A percentile compares a stretch with the other conserved stretches of the same genome.
Conservation (phyloP, 2,797 vertebrate species). For the Sciaenops ocellatus region DNA sequence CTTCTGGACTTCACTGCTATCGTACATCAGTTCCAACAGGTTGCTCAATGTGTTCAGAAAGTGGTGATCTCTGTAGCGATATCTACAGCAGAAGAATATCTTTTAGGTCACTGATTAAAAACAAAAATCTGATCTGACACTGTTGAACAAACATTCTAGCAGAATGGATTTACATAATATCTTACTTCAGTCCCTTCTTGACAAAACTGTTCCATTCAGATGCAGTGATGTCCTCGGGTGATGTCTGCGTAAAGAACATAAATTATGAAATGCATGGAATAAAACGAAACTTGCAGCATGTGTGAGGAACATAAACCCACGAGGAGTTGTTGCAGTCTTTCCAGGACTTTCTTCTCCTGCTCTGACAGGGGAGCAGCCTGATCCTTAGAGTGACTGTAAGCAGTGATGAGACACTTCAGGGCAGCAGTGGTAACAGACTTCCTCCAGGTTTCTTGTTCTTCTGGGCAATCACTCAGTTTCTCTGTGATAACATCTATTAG, state of each 20-base stretch:
- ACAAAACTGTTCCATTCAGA: slow-evolving; percentile 92
- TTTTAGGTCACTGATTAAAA: not conserved
- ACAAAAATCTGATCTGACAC: not conserved
- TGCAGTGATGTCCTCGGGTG: slow-evolving; percentile 80
- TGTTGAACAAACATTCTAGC: not conserved
- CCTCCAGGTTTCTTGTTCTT: slow-evolving; percentile 85
- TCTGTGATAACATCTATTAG: slow-evolving; percentile 88
- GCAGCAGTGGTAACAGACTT: slow-evolving; percentile 84
- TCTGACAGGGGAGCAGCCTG: slow-evolving; percentile 61
- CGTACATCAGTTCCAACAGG: slow-evolving; percentile 85
- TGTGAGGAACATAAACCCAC: slow-evolving; percentile 75
- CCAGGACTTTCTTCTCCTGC: slow-evolving; percentile 85
- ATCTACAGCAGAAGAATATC: slow-evolving; percentile 74
- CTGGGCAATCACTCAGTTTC: slow-evolving; percentile 77
- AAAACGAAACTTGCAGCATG: not conserved
- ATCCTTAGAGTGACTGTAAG: slow-evolving; percentile 82
- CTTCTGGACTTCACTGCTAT: slow-evolving; percentile 57
- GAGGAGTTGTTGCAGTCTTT: slow-evolving; percentile 84
- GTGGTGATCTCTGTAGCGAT: slow-evolving; percentile 87
- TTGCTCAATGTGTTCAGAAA: slow-evolving; percentile 85
- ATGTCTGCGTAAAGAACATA: slow-evolving; percentile 71
- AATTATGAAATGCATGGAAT: not conserved
- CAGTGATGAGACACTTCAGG: slow-evolving; percentile 83
- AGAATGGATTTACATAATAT: not conserved
- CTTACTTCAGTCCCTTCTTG: slow-evolving; percentile 95